Conservation (phyloP, 2,797 vertebrate genomes). For the Anguilla megastoma region DNA sequence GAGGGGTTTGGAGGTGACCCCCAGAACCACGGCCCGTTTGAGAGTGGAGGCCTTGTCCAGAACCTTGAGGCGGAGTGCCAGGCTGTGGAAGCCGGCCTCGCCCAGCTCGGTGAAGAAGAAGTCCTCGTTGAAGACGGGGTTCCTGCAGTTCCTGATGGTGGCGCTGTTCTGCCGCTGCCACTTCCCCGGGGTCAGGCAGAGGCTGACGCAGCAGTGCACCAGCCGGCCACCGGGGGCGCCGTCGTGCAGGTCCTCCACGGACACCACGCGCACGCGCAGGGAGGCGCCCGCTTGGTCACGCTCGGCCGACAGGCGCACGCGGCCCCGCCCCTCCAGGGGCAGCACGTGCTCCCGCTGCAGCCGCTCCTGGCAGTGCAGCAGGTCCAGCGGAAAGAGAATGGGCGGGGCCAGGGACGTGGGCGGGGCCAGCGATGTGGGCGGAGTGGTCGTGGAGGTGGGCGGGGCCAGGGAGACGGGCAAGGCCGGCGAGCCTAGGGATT, state of each 20-base stretch:
- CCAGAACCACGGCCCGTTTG: constrained; percentile 59
- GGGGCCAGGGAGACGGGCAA: background rate
- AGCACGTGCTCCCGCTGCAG: constrained; percentile 62
- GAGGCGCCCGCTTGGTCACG: constrained; percentile 49
- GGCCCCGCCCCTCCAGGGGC: constrained; percentile 57
- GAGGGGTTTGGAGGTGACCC: constrained; percentile 59
- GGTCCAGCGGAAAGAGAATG: constrained; percentile 57
- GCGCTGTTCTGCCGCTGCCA: constrained; percentile 66
- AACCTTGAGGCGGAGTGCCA: constrained; percentile 68
- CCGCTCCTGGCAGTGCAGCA: constrained; percentile 61
- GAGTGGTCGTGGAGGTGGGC: background rate
- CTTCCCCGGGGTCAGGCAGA: constrained; percentile 68
- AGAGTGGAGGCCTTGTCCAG: constrained; percentile 62
- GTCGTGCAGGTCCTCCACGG: constrained; percentile 61
- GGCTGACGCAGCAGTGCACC: constrained; percentile 61
- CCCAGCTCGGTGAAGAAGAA: constrained; percentile 70
- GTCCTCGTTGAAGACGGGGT: constrained; percentile 70
- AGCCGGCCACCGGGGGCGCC: constrained; percentile 41
- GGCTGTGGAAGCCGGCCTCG: constrained; percentile 51
- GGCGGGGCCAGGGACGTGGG: constrained; percentile 55
- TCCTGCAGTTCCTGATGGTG: constrained; percentile 62
- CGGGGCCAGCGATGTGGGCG: background rate
- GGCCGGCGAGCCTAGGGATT: background rate
- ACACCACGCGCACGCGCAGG: constrained; percentile 62
- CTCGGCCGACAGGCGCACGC: constrained; percentile 61